These are phyloP conservation scores for Ceratitis capitata DNA, from an alignment of 1,140 invertebrate genomes.

Conservation along the genomic window DNA sequence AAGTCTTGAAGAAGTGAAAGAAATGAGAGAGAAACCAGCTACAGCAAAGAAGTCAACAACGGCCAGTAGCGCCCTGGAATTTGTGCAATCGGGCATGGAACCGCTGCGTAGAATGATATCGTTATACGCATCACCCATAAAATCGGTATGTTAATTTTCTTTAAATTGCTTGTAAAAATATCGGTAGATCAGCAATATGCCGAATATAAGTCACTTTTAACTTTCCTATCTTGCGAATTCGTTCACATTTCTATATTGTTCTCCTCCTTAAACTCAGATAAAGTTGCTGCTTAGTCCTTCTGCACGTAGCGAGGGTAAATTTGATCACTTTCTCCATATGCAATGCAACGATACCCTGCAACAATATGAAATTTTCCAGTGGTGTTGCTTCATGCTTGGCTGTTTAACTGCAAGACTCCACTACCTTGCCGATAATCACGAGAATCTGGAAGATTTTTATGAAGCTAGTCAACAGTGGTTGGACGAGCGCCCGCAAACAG, in stretches of 20 bases:
- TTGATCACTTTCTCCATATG: neutral
- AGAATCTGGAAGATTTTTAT: slow-evolving; percentile 55
- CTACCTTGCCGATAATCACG: slow-evolving; percentile 50
- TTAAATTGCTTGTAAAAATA: no score
- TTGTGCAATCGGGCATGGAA: neutral
- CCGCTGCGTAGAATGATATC: slow-evolving; percentile 1
- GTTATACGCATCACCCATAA: slow-evolving; percentile 28
- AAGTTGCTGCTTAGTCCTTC: neutral
- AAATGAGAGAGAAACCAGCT: neutral
- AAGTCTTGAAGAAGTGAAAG: neutral
- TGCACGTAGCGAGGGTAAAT: neutral
- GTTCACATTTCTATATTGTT: neutral
- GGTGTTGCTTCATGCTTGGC: slow-evolving; percentile 50
- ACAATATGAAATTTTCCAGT: slow-evolving; percentile 47
- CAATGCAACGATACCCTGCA: neutral
- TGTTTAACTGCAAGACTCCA: slow-evolving; percentile 54
- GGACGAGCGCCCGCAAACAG: neutral
- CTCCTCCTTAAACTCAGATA: neutral
- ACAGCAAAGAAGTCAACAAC: neutral
- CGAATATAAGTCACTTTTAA: no score
- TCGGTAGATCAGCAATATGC: no score
- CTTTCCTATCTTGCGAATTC: no score
- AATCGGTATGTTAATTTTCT: neutral
- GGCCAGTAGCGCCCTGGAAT: neutral
- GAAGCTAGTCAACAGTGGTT: slow-evolving; percentile 47